phyloP scores from a whole-genome alignment of 2,113 vertebrate genomes.

The Nibea coibor region DNA sequence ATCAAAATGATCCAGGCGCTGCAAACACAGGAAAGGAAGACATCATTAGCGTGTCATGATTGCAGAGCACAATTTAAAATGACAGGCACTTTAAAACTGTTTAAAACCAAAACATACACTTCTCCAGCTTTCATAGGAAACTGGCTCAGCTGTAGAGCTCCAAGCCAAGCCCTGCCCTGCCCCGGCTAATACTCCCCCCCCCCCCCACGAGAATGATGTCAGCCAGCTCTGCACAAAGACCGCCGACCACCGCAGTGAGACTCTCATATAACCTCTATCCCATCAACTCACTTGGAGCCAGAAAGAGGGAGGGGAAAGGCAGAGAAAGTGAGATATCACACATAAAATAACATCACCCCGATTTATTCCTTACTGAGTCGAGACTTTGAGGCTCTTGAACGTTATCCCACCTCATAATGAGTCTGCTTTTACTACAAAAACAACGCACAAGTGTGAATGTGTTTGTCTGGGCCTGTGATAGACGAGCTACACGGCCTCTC shows the following conservation, averaged over 20 bases:
- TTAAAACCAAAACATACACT: background rate
- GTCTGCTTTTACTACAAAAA: slow-evolving; percentile 36
- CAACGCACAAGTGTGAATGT: slow-evolving; percentile 3
- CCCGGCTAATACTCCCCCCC: slow-evolving; percentile 27
- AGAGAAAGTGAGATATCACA: slow-evolving; percentile 39
- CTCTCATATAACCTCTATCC: slow-evolving; percentile 69
- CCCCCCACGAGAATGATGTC: slow-evolving; percentile 67
- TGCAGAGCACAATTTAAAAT: slow-evolving; percentile 37
- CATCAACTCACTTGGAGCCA: slow-evolving; percentile 41
- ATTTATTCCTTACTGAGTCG: slow-evolving; percentile 38
- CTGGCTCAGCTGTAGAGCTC: slow-evolving; percentile 35
- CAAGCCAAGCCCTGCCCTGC: slow-evolving; percentile 50
- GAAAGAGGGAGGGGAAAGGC: slow-evolving; percentile 28
- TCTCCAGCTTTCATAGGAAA: slow-evolving; percentile 42
- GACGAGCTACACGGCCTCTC: background rate
- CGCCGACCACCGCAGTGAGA: slow-evolving; percentile 59
- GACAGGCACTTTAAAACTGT: slow-evolving; percentile 31
- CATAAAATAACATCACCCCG: slow-evolving; percentile 39
- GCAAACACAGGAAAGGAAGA: slow-evolving; percentile 61
- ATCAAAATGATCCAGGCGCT: slow-evolving; percentile 66
- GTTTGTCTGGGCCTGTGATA: slow-evolving; percentile 7
- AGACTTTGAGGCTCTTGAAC: slow-evolving; percentile 27
- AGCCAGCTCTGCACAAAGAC: slow-evolving; percentile 57
- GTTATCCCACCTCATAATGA: slow-evolving; percentile 22
- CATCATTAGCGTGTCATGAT: slow-evolving; percentile 35